Evolutionary conservation across 1,140 invertebrate species (phyloP).

Genomic region (Episyrphus balteatus): DNA sequence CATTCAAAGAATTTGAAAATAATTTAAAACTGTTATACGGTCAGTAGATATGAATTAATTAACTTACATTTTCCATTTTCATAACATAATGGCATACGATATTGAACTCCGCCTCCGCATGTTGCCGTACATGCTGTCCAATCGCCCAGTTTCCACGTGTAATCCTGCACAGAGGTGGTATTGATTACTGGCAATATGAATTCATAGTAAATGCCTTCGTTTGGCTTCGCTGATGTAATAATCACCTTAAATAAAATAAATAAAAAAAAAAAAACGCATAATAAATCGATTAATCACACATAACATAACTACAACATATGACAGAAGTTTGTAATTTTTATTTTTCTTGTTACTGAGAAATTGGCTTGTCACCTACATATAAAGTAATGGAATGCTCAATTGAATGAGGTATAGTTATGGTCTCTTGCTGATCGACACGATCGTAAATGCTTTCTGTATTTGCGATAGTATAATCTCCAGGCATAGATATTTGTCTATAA

Average conservation of each 20-base stretch:
- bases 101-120: constrained; percentile 78
- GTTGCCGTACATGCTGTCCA: constrained; percentile 65
- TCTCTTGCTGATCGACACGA: constrained; percentile 69
- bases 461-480: constrained; percentile 73
- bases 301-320: too few relatives aligned
- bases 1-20: too few relatives aligned
- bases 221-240: constrained; percentile 62
- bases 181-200: constrained; percentile 60
- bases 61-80: constrained; percentile 47
- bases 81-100: constrained; percentile 50
- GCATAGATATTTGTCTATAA: constrained; percentile 58
- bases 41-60: too few relatives aligned
- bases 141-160: constrained; percentile 59
- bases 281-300: too few relatives aligned
- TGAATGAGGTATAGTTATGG: constrained; percentile 68
- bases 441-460: constrained; percentile 72
- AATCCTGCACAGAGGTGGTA: constrained; percentile 46
- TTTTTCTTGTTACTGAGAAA: background rate
- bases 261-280: background rate
- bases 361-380: constrained; percentile 48
- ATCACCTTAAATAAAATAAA: constrained; percentile 50
- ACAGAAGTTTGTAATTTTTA: background rate
- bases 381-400: constrained; percentile 70
- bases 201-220: constrained; percentile 71
- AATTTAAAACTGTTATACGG: background rate